A percentile compares a stretch with the other conserved stretches of the same genome.
Conservation (phyloP, 1,140 invertebrate species). For the Andrena cerasifolii region DNA sequence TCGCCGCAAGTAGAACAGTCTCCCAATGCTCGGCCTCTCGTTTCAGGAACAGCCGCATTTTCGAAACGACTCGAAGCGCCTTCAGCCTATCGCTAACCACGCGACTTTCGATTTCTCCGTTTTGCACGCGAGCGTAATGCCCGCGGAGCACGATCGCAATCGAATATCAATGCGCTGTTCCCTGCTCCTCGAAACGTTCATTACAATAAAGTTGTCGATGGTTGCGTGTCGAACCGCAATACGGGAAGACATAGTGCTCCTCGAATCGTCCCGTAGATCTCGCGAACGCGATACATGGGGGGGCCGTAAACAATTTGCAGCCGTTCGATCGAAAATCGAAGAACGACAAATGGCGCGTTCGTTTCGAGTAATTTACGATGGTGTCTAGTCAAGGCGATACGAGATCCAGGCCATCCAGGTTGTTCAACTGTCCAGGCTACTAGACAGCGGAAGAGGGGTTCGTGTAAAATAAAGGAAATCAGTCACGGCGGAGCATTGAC, state of each 20-base stretch:
- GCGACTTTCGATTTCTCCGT: background rate
- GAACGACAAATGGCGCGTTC: slow-evolving; percentile 18
- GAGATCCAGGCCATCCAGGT: background rate
- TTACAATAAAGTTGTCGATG: slow-evolving; percentile 64
- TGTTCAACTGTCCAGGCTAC: background rate
- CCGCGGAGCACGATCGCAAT: slow-evolving; percentile 44
- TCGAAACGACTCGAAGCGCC: background rate
- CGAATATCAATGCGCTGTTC: slow-evolving; percentile 59
- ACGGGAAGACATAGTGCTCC: slow-evolving; percentile 3
- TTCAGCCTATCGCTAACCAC: background rate
- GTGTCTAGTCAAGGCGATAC: slow-evolving; percentile 7
- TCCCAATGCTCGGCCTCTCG: background rate
- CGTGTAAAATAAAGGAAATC: slow-evolving; percentile 12
- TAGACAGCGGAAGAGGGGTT: background rate
- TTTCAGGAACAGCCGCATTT: background rate
- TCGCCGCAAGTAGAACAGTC: too few species aligned
- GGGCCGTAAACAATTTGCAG: slow-evolving; percentile 22
- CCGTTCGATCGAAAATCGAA: slow-evolving; percentile 24
- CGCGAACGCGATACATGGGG: background rate
- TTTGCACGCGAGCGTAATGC: slow-evolving; percentile 31
- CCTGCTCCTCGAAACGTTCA: slow-evolving; percentile 36
- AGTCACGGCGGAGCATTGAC: background rate
- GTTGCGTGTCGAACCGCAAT: slow-evolving; percentile 52
- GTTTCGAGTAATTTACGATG: slow-evolving; percentile 21
- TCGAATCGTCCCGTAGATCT: background rate